Evolutionary conservation across 2,113 vertebrate genomes (phyloP).

Genomic region (Lonchura striata): DNA sequence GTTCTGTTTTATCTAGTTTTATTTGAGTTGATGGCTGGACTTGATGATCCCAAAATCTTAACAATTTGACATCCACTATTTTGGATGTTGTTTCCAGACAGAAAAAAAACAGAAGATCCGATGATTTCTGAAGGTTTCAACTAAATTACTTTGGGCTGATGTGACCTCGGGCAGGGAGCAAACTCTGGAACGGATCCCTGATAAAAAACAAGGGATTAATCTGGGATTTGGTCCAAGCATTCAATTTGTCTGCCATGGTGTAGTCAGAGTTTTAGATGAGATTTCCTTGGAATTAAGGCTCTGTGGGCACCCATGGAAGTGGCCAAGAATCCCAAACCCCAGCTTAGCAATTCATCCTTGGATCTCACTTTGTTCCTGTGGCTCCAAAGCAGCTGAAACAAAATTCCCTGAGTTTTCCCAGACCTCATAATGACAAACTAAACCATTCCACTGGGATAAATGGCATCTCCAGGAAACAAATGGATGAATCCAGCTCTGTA

Average conservation of each 20-base stretch:
- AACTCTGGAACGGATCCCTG: neutral
- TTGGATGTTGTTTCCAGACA: neutral
- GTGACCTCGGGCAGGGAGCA: neutral
- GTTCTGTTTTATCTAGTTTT: neutral
- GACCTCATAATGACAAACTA: neutral
- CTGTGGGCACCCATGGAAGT: neutral
- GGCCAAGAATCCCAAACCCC: neutral
- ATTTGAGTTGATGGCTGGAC: neutral
- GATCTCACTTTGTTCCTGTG: neutral
- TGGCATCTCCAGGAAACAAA: neutral
- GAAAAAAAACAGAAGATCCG: accelerated
- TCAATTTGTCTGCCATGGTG: neutral
- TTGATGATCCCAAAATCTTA: neutral
- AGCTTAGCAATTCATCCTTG: neutral
- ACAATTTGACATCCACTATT: neutral
- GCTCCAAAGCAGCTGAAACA: neutral
- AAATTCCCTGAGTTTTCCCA: neutral
- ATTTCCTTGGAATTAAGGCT: neutral
- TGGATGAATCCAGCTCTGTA: neutral
- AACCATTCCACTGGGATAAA: neutral
- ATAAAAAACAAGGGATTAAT: neutral
- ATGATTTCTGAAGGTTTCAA: neutral
- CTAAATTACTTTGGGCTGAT: accelerated
- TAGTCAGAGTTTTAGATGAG: neutral
- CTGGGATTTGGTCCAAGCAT: neutral